These are phyloP conservation scores for Helarctos malayanus DNA, from an alignment of 2,797 vertebrate species.

Conservation along the genomic window DNA sequence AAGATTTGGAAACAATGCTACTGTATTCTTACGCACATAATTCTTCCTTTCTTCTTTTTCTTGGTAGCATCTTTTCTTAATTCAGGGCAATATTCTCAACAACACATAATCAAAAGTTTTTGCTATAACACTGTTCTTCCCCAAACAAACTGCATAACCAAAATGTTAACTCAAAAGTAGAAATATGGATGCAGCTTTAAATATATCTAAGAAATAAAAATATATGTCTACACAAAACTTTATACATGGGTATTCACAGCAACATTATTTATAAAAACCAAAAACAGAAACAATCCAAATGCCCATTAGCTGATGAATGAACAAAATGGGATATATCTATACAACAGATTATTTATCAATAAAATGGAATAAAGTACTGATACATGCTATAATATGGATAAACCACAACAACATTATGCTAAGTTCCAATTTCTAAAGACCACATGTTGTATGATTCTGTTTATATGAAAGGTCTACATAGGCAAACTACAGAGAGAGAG, in stretches of 20 bases:
- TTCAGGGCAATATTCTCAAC: neutral
- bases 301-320: neutral
- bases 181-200: constrained; percentile 33
- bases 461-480: constrained; percentile 42
- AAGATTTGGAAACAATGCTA: constrained; percentile 28
- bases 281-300: constrained; percentile 8
- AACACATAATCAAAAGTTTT: constrained; percentile 5
- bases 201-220: constrained; percentile 60
- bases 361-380: constrained; percentile 26
- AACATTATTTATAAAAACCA: constrained; percentile 27
- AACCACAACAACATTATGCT: constrained; percentile 28
- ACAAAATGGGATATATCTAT: neutral
- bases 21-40: neutral
- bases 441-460: neutral
- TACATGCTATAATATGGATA: neutral
- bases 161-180: neutral
- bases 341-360: neutral
- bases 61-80: constrained; percentile 15
- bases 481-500: neutral
- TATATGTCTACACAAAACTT: neutral
- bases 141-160: constrained; percentile 47
- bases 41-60: neutral
- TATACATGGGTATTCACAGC: neutral
- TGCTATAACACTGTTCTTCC: neutral
- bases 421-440: neutral